Percentiles rank a stretch among this genome's conserved stretches.
phyloP scores from a whole-genome alignment of 2,888 invertebrate species.

The Papilio demoleus region DNA sequence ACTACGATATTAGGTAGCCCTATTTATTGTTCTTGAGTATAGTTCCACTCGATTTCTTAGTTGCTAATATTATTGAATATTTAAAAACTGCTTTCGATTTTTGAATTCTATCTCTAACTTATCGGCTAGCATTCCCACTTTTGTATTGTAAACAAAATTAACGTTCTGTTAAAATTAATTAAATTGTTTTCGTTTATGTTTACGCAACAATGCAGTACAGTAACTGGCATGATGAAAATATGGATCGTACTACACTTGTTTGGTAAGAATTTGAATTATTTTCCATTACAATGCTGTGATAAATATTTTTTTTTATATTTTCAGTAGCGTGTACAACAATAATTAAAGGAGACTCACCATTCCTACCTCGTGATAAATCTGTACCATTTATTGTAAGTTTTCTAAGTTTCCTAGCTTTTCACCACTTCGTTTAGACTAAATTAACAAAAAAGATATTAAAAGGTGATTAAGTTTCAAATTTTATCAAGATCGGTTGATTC shows the following conservation, averaged over 20 bases:
- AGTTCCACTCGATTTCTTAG: not conserved
- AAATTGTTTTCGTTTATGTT: conserved; percentile 41
- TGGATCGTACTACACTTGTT: conserved; percentile 11
- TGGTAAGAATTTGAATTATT: conserved; percentile 3
- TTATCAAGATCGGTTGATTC: too few species aligned
- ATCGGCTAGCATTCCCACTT: not conserved
- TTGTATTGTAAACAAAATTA: conserved; percentile 41
- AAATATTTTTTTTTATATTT: conserved; percentile 12
- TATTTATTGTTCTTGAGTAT: too few species aligned
- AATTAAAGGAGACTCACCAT: conserved; percentile 59
- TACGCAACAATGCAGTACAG: not conserved
- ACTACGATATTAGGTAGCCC: too few species aligned
- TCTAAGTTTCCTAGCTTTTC: too few species aligned
- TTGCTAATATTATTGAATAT: not conserved
- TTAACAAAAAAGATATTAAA: too few species aligned
- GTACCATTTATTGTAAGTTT: conserved; percentile 66
- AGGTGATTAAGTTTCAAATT: too few species aligned
- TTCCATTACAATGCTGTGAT: not conserved
- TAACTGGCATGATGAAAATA: conserved; percentile 18
- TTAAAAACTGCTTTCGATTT: too few species aligned
- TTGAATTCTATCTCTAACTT: not conserved
- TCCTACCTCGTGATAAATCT: conserved; percentile 57
- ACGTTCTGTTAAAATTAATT: conserved; percentile 45
- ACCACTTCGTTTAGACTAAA: too few species aligned
- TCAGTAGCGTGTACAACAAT: conserved; percentile 40